Percentiles rank a stretch among this genome's conserved stretches.
These are phyloP conservation scores for Metallyticus violacea DNA, from an alignment of 2,888 invertebrate species.

Conservation along the genomic window DNA sequence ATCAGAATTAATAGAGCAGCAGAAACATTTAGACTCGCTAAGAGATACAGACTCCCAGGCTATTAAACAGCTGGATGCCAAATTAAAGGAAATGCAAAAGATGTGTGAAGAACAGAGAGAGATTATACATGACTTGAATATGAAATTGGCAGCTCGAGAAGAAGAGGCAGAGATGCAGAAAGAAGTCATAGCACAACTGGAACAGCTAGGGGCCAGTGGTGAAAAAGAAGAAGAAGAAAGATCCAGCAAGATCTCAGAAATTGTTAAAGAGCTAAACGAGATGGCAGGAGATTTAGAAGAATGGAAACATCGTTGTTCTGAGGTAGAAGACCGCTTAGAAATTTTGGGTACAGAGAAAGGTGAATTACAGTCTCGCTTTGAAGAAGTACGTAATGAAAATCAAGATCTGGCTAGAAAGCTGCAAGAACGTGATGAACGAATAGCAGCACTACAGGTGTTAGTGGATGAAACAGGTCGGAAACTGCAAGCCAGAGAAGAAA, in stretches of 20 bases:
- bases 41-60: not conserved
- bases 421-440: slow-evolving; percentile 5
- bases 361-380: slow-evolving; percentile 15
- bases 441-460: not conserved
- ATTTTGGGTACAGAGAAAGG: slow-evolving; percentile 19
- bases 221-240: slow-evolving; percentile 4
- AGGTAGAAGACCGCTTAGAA: slow-evolving; percentile 21
- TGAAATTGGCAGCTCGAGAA: slow-evolving; percentile 50
- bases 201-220: slow-evolving; percentile 14
- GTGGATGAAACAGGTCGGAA: slow-evolving; percentile 5
- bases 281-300: slow-evolving; percentile 28
- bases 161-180: slow-evolving; percentile 44
- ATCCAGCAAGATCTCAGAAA: slow-evolving; percentile 14
- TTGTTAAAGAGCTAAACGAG: slow-evolving; percentile 21
- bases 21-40: not conserved
- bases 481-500: slow-evolving; percentile 11
- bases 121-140: slow-evolving; percentile 55
- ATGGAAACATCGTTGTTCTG: slow-evolving; percentile 25
- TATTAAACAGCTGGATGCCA: slow-evolving; percentile 48
- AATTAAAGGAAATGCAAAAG: slow-evolving; percentile 64
- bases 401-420: slow-evolving; percentile 13
- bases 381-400: slow-evolving; percentile 21
- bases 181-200: slow-evolving; percentile 24
- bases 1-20: not conserved
- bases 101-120: slow-evolving; percentile 62